Conservation (phyloP, 2,113 vertebrate species). For the Ameiurus melas region DNA sequence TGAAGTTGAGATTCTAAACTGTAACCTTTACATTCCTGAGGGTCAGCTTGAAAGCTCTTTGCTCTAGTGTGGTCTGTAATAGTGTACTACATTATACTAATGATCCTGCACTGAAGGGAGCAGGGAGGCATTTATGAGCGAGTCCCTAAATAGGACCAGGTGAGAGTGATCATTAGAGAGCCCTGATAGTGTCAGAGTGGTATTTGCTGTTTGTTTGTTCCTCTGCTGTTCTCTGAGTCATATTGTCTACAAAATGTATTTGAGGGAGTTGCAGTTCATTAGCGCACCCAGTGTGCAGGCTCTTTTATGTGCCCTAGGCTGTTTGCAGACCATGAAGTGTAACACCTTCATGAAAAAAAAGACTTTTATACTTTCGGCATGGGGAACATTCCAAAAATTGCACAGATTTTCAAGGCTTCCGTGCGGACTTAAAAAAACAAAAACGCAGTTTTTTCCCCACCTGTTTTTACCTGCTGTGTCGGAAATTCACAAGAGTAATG, state of each 20-base stretch:
- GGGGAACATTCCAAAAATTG: neutral
- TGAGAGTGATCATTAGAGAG: neutral
- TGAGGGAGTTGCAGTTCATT: constrained; percentile 27
- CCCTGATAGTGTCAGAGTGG: constrained; percentile 13
- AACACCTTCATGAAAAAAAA: neutral
- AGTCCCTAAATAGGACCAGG: neutral
- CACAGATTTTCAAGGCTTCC: neutral
- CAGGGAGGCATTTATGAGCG: no score
- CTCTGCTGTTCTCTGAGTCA: neutral
- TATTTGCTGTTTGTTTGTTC: constrained; percentile 3
- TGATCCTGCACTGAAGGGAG: neutral
- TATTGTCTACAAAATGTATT: constrained; percentile 3
- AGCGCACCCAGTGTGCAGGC: constrained; percentile 13
- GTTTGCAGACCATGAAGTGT: neutral
- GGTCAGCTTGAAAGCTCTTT: neutral
- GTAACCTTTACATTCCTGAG: neutral
- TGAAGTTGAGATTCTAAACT: neutral
- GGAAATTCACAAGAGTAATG: neutral
- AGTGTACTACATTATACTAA: neutral
- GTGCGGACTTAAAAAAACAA: neutral
- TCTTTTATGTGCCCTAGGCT: constrained; percentile 22
- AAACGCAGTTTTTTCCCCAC: neutral
- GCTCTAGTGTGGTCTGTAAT: neutral
- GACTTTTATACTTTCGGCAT: neutral
- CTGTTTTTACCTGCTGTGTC: neutral